Evolutionary conservation across 2,888 invertebrate genomes (phyloP).

Genomic region (Cantharis rufa): DNA sequence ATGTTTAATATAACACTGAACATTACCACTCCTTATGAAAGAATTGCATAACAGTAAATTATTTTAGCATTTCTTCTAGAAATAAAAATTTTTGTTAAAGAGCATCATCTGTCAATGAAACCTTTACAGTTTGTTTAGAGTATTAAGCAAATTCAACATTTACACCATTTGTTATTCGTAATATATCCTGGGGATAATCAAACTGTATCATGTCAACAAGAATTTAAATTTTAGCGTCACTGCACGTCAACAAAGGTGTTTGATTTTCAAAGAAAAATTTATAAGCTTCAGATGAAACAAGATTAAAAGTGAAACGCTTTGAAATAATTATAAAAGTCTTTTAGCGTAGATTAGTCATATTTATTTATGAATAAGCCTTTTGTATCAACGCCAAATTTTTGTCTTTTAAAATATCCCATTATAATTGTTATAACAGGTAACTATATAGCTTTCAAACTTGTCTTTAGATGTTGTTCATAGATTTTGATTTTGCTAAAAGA

Average conservation of each 20-base stretch:
- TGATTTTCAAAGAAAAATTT: neutral
- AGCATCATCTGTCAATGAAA: neutral
- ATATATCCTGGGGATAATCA: neutral
- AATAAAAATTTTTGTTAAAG: neutral
- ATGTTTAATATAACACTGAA: too few relatives aligned
- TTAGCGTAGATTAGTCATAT: too few relatives aligned
- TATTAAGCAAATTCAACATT: neutral
- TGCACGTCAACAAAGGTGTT: neutral
- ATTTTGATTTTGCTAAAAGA: too few relatives aligned
- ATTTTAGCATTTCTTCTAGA: neutral
- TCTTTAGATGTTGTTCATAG: too few relatives aligned
- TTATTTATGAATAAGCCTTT: too few relatives aligned
- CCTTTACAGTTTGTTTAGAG: neutral
- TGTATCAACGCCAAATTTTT: too few relatives aligned
- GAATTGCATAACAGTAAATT: neutral
- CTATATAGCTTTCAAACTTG: too few relatives aligned
- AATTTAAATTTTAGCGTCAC: neutral
- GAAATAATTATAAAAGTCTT: too few relatives aligned
- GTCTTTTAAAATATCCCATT: too few relatives aligned
- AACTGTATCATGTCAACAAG: neutral
- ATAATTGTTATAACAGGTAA: too few relatives aligned
- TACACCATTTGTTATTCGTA: neutral
- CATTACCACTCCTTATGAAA: too few relatives aligned
- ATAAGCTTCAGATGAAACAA: neutral
- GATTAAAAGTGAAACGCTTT: neutral